A percentile compares a stretch with the other conserved stretches of the same genome.
Conservation (phyloP, 2,888 invertebrate species). For the Melanotus villosus region DNA sequence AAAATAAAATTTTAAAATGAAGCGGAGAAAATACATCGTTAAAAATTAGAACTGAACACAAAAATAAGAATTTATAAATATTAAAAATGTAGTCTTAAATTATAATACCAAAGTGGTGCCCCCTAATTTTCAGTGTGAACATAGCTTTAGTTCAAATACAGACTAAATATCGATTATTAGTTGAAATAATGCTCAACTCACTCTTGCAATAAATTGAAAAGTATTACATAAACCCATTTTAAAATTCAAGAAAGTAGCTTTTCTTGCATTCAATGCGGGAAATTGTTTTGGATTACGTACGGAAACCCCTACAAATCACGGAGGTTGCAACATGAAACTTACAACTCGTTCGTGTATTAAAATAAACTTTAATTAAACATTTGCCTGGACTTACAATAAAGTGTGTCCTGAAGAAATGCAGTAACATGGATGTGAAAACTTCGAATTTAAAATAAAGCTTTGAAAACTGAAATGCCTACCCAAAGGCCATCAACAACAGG, state of each 20-base stretch:
- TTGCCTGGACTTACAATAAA: neutral
- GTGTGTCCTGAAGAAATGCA: neutral
- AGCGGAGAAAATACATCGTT: too few relatives aligned
- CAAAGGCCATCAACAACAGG: slow-evolving; percentile 56
- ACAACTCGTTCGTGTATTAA: neutral
- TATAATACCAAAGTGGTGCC: too few relatives aligned
- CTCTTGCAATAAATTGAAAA: slow-evolving; percentile 25
- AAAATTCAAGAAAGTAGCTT: too few relatives aligned
- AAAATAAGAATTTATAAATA: too few relatives aligned
- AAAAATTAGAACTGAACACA: too few relatives aligned
- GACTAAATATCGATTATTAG: slow-evolving; percentile 11
- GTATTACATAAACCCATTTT: slow-evolving; percentile 24
- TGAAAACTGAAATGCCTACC: slow-evolving; percentile 58
- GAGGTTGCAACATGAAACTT: neutral
- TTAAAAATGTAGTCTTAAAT: too few relatives aligned
- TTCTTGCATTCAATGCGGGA: too few relatives aligned
- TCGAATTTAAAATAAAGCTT: neutral
- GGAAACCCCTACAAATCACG: neutral
- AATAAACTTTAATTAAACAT: neutral
- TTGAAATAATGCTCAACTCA: slow-evolving; percentile 11
- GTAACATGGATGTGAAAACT: neutral
- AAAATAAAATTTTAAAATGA: too few relatives aligned
- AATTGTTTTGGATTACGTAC: neutral
- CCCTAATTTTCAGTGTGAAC: too few relatives aligned
- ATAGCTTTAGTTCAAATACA: too few relatives aligned